phyloP scores from a whole-genome alignment of 2,888 invertebrate genomes.

The Hypolimnas misippus region DNA sequence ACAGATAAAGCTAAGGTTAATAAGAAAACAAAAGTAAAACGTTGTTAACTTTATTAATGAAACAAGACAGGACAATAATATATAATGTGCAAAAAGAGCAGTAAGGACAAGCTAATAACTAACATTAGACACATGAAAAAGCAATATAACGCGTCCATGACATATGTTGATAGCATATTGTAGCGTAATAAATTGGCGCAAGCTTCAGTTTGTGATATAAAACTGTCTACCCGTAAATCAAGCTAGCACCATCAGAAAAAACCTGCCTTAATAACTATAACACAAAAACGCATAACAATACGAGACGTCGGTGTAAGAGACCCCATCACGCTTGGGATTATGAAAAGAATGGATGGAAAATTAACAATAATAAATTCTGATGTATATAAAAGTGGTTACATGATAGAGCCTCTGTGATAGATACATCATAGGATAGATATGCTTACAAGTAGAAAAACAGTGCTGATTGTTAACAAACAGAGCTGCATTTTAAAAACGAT shows the following conservation, averaged over 20 bases:
- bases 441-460: conserved; percentile 3
- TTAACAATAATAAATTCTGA: background rate
- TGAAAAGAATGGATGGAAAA: too few species aligned
- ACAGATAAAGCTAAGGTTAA: background rate
- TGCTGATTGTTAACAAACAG: conserved; percentile 34
- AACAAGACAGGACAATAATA: background rate
- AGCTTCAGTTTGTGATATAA: background rate
- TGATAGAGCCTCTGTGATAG: conserved; percentile 18
- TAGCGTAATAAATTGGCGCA: background rate
- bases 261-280: background rate
- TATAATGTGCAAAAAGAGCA: background rate
- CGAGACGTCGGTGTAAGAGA: too few species aligned
- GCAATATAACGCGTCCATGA: background rate
- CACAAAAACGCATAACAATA: background rate
- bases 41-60: background rate
- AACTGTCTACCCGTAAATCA: background rate
- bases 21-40: background rate
- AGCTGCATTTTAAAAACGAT: conserved; percentile 18
- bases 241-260: background rate
- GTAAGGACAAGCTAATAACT: background rate
- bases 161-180: background rate
- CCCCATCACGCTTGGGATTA: too few species aligned
- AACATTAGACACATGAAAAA: background rate
- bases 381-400: background rate
- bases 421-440: conserved; percentile 6